phyloP scores from a whole-genome alignment of 2,888 invertebrate genomes.

The Laothoe populi region DNA sequence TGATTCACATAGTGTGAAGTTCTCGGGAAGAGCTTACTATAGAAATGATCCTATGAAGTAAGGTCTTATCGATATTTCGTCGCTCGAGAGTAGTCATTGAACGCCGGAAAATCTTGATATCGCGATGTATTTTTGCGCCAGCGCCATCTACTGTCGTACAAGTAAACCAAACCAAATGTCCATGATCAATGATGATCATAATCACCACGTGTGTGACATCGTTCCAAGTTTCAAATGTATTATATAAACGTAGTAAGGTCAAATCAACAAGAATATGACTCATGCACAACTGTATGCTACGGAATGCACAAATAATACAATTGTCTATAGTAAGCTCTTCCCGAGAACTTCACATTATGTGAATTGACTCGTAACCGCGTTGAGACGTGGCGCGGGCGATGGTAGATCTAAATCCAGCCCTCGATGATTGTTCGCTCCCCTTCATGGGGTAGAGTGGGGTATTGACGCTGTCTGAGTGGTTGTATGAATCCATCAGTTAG shows the following conservation, averaged over 20 bases:
- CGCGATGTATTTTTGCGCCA: constrained; percentile 29
- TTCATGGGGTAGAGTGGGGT: constrained; percentile 39
- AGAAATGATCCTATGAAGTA: constrained; percentile 50
- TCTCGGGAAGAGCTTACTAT: constrained; percentile 48
- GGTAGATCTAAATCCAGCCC: constrained; percentile 27
- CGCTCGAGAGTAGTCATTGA: neutral
- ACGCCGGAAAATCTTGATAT: constrained; percentile 28
- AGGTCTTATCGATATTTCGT: constrained; percentile 37
- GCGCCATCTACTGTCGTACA: constrained; percentile 21
- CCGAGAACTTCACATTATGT: constrained; percentile 42
- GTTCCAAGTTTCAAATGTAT: no score
- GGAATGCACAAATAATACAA: no score
- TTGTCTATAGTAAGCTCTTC: constrained; percentile 25
- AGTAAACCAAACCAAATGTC: neutral
- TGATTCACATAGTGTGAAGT: constrained; percentile 40
- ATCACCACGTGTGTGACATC: no score
- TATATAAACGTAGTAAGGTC: no score
- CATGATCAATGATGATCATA: no score
- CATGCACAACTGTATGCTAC: no score
- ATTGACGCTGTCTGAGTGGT: constrained; percentile 47
- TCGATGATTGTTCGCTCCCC: constrained; percentile 42
- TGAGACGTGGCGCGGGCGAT: constrained; percentile 41
- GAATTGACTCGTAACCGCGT: constrained; percentile 36
- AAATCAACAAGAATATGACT: no score
- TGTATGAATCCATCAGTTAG: no score